Percentiles rank a stretch among this genome's conserved stretches.
Evolutionary conservation across 2,888 invertebrate genomes (phyloP).

Genomic region (Conistra vaccinii): DNA sequence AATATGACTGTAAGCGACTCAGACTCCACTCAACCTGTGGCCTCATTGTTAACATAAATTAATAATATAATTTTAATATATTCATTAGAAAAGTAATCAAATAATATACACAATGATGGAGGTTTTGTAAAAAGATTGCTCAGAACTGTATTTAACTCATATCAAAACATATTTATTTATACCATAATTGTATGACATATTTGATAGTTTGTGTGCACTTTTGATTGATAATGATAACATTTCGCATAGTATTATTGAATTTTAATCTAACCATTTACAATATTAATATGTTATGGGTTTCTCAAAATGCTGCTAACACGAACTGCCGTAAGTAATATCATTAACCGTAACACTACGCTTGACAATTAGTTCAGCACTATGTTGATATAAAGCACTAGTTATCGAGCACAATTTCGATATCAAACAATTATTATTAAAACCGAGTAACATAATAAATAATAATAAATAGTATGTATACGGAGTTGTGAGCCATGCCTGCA

Average conservation of each 20-base stretch:
- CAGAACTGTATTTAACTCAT: constrained; percentile 43
- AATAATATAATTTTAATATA: constrained; percentile 44
- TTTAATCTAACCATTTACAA: not conserved
- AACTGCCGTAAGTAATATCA: not conserved
- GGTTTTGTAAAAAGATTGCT: constrained; percentile 28
- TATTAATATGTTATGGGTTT: not conserved
- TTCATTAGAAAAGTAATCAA: constrained; percentile 35
- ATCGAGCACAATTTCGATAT: constrained; percentile 16
- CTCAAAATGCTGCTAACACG: not conserved
- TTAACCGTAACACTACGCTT: not conserved
- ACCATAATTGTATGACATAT: constrained; percentile 1
- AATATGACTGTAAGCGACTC: constrained; percentile 33
- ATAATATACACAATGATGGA: constrained; percentile 20
- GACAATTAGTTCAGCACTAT: not conserved
- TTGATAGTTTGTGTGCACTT: constrained; percentile 6
- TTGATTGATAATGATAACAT: constrained; percentile 4
- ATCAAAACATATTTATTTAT: constrained; percentile 23
- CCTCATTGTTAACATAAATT: constrained; percentile 45
- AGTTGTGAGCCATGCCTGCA: not conserved
- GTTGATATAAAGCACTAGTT: constrained; percentile 34
- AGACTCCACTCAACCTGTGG: constrained; percentile 49
- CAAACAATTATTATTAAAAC: not conserved
- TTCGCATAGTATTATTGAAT: constrained; percentile 39
- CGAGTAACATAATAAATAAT: not conserved
- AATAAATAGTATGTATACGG: not conserved